Percentiles rank a stretch among this genome's conserved stretches.
Evolutionary conservation across 2,888 invertebrate genomes (phyloP).

Genomic region (Chalcis sispes): DNA sequence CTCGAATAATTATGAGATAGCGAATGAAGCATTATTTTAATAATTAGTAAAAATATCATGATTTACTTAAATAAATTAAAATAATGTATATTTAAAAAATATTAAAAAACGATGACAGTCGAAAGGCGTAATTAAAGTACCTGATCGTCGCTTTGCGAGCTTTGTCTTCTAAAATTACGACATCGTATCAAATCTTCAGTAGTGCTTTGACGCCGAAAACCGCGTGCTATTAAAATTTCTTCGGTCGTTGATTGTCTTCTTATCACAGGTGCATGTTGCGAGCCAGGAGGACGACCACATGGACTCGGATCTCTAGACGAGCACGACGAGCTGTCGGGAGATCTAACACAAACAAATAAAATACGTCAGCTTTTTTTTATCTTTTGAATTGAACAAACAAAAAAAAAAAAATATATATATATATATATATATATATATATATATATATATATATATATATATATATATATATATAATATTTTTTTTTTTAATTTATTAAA

Average conservation of each 20-base stretch:
- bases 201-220: constrained; percentile 92
- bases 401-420: not conserved
- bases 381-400: not conserved
- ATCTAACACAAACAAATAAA: constrained; percentile 68
- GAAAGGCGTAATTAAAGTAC: constrained; percentile 69
- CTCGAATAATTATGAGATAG: too few species aligned
- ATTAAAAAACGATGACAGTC: too few species aligned
- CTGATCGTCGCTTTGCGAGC: constrained; percentile 91
- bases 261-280: constrained; percentile 81
- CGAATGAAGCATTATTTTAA: too few species aligned
- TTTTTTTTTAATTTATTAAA: too few species aligned
- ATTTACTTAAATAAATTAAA: too few species aligned
- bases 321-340: constrained; percentile 82
- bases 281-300: constrained; percentile 79
- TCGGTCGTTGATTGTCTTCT: constrained; percentile 93
- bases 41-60: too few species aligned
- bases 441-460: too few species aligned
- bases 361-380: not conserved
- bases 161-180: constrained; percentile 92
- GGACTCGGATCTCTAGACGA: constrained; percentile 92
- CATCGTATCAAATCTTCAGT: constrained; percentile 96
- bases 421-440: too few species aligned
- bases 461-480: too few species aligned
- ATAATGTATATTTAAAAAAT: too few species aligned
- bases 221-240: constrained; percentile 92